Percentiles rank a stretch among this genome's conserved stretches.
Evolutionary conservation across 1,140 invertebrate species (phyloP).

Genomic region (Mizuhopecten yessoensis): DNA sequence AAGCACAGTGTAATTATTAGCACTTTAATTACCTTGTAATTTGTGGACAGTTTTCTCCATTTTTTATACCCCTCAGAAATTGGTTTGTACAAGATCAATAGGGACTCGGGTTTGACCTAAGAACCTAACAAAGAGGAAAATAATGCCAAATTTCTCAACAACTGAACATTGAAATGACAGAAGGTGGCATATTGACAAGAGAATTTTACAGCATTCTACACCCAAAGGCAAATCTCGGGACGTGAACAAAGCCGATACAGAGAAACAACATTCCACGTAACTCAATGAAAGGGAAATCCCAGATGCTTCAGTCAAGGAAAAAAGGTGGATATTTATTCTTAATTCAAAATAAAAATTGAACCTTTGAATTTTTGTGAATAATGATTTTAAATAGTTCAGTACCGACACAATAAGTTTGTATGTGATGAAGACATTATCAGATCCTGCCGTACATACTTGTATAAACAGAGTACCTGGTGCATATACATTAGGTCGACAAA

Average conservation of each 20-base stretch:
- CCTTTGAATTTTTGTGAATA: background rate
- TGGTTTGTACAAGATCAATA: slow-evolving; percentile 12
- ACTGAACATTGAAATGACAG: background rate
- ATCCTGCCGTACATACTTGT: background rate
- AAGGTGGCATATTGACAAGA: slow-evolving; percentile 27
- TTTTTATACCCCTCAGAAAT: background rate
- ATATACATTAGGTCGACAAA: background rate
- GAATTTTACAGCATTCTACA: background rate
- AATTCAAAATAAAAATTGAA: background rate
- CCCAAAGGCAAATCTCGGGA: background rate
- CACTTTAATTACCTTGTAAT: background rate
- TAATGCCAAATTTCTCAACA: background rate
- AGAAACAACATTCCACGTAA: slow-evolving; percentile 2
- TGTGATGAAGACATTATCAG: background rate
- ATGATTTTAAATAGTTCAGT: background rate
- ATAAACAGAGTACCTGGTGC: background rate
- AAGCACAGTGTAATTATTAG: background rate
- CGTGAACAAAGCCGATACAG: background rate
- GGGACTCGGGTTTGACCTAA: background rate
- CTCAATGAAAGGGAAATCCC: background rate
- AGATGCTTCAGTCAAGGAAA: background rate
- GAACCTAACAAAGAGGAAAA: slow-evolving; percentile 2
- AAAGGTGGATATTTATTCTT: background rate
- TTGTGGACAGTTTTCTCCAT: background rate
- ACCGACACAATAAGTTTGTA: background rate